Conservation (phyloP, 2,888 invertebrate species). For the Thelaira solivaga region DNA sequence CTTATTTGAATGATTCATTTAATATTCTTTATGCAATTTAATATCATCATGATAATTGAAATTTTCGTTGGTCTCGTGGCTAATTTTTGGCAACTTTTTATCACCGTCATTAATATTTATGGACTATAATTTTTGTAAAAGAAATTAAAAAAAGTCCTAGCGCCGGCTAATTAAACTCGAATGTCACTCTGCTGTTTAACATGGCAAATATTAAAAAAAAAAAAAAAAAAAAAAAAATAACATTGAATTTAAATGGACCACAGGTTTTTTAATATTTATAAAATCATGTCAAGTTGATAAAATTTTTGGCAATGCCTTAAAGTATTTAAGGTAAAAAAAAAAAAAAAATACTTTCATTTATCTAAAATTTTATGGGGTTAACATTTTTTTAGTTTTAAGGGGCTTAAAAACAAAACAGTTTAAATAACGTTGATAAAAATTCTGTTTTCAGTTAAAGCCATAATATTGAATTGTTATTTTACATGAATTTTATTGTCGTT, state of each 20-base stretch:
- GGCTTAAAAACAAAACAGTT: neutral
- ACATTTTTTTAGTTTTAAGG: neutral
- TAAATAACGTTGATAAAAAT: neutral
- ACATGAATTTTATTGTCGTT: neutral
- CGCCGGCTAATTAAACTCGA: slow-evolving; percentile 22
- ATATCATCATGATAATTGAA: too few relatives aligned
- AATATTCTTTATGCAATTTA: too few relatives aligned
- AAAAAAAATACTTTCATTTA: neutral
- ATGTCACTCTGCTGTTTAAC: neutral
- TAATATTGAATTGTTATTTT: neutral
- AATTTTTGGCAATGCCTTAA: neutral
- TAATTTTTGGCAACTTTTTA: too few relatives aligned
- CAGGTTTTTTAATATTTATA: neutral
- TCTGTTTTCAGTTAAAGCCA: slow-evolving; percentile 1
- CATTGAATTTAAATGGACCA: slow-evolving; percentile 8
- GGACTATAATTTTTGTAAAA: neutral
- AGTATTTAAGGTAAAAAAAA: neutral
- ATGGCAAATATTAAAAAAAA: neutral
- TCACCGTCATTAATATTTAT: neutral
- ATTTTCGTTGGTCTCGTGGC: too few relatives aligned
- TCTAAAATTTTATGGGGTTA: neutral
- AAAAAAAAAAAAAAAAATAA: neutral
- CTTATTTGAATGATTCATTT: too few relatives aligned
- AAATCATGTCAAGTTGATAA: slow-evolving; percentile 7
- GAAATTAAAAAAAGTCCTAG: neutral